These are phyloP conservation scores for Varecia variegata DNA, from an alignment of 2,797 vertebrate species.

Conservation along the genomic window DNA sequence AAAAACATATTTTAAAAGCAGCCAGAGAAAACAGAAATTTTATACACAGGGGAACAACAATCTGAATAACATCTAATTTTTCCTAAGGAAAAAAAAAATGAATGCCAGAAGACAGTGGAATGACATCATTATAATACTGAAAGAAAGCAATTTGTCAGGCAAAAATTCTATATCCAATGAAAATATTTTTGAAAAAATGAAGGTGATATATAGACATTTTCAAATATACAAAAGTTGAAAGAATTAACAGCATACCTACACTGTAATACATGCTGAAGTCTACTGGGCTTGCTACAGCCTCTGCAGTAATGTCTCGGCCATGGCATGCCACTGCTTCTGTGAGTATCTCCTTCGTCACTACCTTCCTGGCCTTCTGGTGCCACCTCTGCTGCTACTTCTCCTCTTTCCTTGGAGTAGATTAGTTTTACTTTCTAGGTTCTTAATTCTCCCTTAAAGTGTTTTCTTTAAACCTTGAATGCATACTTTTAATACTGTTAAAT, in stretches of 20 bases:
- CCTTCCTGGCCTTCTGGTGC: not conserved
- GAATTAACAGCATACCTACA: not conserved
- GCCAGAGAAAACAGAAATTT: not conserved
- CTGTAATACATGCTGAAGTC: not conserved
- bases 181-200: not conserved
- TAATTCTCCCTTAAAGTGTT: not conserved
- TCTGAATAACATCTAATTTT: not conserved
- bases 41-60: not conserved
- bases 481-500: not conserved
- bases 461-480: not conserved
- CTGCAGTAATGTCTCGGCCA: not conserved
- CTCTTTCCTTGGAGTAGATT: not conserved
- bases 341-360: not conserved
- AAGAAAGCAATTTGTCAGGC: not conserved
- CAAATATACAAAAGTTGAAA: not conserved
- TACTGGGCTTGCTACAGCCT: not conserved
- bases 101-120: not conserved
- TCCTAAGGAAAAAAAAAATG: not conserved
- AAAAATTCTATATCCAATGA: not conserved
- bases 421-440: not conserved
- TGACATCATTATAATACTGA: not conserved
- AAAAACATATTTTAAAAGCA: not conserved
- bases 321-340: not conserved
- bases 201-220: not conserved
- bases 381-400: not conserved